A percentile compares a stretch with the other conserved stretches of the same genome.
Conservation (phyloP, 1,140 invertebrate genomes). For the Hylaeus anthracinus region DNA sequence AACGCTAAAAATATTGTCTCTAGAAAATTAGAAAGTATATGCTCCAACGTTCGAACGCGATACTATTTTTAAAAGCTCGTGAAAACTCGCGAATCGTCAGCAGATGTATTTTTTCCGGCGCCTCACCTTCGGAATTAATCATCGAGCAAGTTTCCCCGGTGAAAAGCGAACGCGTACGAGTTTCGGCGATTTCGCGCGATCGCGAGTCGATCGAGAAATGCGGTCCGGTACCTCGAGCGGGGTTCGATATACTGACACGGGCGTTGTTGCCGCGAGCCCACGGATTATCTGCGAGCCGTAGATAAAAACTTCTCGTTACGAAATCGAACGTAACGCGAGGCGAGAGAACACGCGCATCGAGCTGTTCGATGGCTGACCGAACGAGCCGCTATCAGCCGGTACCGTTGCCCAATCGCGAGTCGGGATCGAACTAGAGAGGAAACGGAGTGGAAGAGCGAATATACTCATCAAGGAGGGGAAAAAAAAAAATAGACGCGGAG, state of each 20-base stretch:
- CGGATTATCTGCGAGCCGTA: slow-evolving; percentile 33
- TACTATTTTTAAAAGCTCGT: too few relatives aligned
- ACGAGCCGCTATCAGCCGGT: neutral
- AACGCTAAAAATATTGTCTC: too few relatives aligned
- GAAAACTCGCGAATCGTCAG: too few relatives aligned
- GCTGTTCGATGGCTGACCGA: neutral
- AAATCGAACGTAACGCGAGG: slow-evolving; percentile 6
- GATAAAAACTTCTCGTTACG: slow-evolving; percentile 43
- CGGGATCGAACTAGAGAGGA: neutral
- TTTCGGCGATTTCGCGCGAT: too few relatives aligned
- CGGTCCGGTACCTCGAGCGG: neutral
- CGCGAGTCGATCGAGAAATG: neutral
- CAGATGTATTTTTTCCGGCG: too few relatives aligned
- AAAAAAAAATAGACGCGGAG: neutral
- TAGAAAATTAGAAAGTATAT: too few relatives aligned
- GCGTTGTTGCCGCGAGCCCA: neutral
- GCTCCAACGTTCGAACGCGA: too few relatives aligned
- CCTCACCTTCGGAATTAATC: too few relatives aligned
- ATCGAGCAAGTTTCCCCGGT: too few relatives aligned
- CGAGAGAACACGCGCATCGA: neutral
- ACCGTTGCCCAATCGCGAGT: neutral
- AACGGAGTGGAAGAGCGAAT: neutral
- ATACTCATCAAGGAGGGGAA: neutral
- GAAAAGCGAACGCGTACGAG: too few relatives aligned
- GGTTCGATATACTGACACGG: neutral